phyloP scores from a whole-genome alignment of 2,888 invertebrate species.

The Caenorhabditis drosophilae region DNA sequence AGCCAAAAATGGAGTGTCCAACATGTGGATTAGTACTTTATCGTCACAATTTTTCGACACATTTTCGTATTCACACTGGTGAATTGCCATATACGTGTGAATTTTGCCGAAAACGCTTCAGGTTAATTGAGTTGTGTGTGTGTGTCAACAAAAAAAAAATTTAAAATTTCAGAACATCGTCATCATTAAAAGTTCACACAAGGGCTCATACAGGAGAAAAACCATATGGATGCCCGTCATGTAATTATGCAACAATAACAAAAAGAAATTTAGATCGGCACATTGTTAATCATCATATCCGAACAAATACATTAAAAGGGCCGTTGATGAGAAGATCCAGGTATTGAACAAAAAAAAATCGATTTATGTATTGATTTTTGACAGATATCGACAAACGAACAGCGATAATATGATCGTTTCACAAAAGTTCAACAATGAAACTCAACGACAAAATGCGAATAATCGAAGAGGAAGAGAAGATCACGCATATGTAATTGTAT shows the following conservation, averaged over 20 bases:
- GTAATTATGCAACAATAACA: slow-evolving; percentile 62
- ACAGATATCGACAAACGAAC: neutral
- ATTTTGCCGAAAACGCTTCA: slow-evolving; percentile 61
- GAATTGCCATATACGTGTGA: slow-evolving; percentile 64
- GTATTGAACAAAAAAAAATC: slow-evolving; percentile 4
- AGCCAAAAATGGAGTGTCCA: slow-evolving; percentile 67
- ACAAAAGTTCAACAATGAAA: too few species aligned
- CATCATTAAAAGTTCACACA: slow-evolving; percentile 62
- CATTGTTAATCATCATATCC: slow-evolving; percentile 62
- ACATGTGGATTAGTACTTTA: slow-evolving; percentile 63
- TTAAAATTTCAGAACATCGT: slow-evolving; percentile 56
- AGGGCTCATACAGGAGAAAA: slow-evolving; percentile 66
- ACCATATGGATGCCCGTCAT: slow-evolving; percentile 62
- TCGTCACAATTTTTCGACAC: slow-evolving; percentile 65
- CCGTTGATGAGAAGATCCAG: slow-evolving; percentile 43
- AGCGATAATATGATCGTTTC: neutral
- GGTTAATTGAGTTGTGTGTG: slow-evolving; percentile 38
- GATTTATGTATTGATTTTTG: neutral
- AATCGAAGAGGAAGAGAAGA: slow-evolving; percentile 6
- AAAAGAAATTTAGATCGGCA: slow-evolving; percentile 67
- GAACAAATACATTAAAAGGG: slow-evolving; percentile 38
- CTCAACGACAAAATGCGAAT: neutral
- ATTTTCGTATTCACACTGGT: slow-evolving; percentile 67
- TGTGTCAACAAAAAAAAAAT: neutral
- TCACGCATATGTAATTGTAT: slow-evolving; percentile 6